Base-by-base conservation (phyloP, 2,888 invertebrate species). In the Mechanitis mazaeus region DNA sequence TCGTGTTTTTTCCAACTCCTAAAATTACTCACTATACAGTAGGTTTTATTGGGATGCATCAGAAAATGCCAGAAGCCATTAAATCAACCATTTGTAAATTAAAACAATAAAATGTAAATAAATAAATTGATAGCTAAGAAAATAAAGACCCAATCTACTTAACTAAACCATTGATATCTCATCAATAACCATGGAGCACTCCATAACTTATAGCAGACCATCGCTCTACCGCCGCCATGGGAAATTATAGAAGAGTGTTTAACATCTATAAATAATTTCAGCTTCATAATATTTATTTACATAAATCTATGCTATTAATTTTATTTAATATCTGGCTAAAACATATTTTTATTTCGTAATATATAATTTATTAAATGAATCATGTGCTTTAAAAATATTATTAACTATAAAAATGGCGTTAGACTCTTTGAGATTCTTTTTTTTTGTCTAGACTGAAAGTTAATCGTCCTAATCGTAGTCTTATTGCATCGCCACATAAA, bases 371-470 rank as follows among this genome's bases (percentile, higher is more conserved):
- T 35, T 3, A 5, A 35, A 35, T 35, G 42, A 50, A 9, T 50
- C 47, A 50, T 28, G 6, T 2, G 47, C 20, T 20, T 50, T 50
- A 28, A 50, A 50, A 31, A 28, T 54, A 57, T 56, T 38, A 45
- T 45, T 57, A 45, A 11, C 33, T 33, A 47, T 55, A 42, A 45
- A 20, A 12, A 62, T 42, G 7, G 31, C 47, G 38, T 33, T 54
- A 33, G 38, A 54, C 45, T 54, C n/a, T 54, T 56, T 42, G 46
- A 20, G 46, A 50, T 50, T 45, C 56, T 73, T 72, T 69, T 73
- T 72, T 69, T 74, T 73, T 65, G 85, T 84, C 84, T 85, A 84
- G 84, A 84, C 83, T 74, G 75, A 71, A 76, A 78, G 75, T 80
- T 84, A 81, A 81, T 84, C 75, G 79, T 64, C 76, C 77, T 81